Conservation (phyloP, 2,113 vertebrate species). For the Melanostigma gelatinosum region DNA sequence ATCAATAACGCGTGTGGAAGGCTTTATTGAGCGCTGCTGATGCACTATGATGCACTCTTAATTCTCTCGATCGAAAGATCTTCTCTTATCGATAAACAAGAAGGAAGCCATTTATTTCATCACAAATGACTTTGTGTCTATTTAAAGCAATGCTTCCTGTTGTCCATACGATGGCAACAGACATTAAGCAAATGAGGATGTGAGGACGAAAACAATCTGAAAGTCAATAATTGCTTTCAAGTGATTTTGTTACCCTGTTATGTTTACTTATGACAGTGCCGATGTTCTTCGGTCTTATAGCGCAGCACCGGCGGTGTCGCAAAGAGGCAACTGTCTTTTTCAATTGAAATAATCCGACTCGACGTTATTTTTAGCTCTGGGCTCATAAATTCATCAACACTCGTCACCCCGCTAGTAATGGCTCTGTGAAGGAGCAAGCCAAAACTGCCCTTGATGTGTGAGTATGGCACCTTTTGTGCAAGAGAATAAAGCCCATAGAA, state of each 20-base stretch:
- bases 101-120: not conserved
- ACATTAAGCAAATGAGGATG: slow-evolving; percentile 13
- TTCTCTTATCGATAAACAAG: slow-evolving; percentile 1
- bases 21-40: slow-evolving; percentile 31
- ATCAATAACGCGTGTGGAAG: slow-evolving; percentile 33
- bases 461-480: slow-evolving; percentile 13
- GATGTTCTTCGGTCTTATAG: not conserved
- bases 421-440: not conserved
- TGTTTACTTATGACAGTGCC: not conserved
- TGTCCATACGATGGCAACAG: slow-evolving; percentile 59
- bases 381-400: not conserved
- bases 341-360: not conserved
- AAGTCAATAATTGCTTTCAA: not conserved
- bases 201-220: not conserved
- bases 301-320: not conserved
- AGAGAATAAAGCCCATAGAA: slow-evolving; percentile 14
- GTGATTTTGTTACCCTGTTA: not conserved
- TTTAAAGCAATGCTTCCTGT: slow-evolving; percentile 42
- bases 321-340: not conserved
- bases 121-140: not conserved
- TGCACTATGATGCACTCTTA: slow-evolving; percentile 21
- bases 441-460: not conserved
- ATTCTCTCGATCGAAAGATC: slow-evolving; percentile 15
- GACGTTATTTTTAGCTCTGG: not conserved
- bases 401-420: not conserved